Evolutionary conservation across 2,797 vertebrate species (phyloP), one percentile per base, ranked within the genome.

Genomic region (Psittacula derbiana): DNA sequence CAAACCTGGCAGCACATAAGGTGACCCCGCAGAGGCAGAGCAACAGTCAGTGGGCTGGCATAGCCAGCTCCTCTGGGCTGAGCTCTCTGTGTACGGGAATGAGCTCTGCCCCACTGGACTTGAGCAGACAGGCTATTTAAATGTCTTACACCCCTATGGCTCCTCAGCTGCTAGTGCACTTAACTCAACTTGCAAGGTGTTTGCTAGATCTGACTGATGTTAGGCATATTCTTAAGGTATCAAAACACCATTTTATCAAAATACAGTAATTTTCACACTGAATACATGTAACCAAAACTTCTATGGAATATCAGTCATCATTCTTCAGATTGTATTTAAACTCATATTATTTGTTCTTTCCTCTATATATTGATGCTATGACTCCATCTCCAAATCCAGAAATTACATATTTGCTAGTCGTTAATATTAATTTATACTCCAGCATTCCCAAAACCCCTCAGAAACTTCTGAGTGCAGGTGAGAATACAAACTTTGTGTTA

Each of bases 11-110:
- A 2, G 21, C 11, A 62, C n/a, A 33, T 73, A 49, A 69, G 31
- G 33, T 33, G 55, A 43, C 9, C 2, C 36, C 1, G 0, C 1
- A 0, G 50, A 52, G 27, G 31, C 33, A 60, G 40, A 43, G 18
- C 40, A 11, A 20, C 36, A 38, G 33, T 8, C 1, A 1, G 23
- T 44, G 36, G 33, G 20, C 27, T 52, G 49, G 20, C 27, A 33
- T 5, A 58, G 38, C 16, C 33, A 33, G 0, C 12, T 52, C 23
- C 61, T 58, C 61, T 2, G 2, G 47, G 30, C 21, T 69, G 33
- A 67, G 27, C 8, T 27, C 31, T 74, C 46, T 0, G 0, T 20
- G 6, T 21, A 18, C 33, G 64, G 31, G 83, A 79, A 64, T 1
- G 1, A 64, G 17, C 12, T 70, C 57, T 74, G 46, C 33, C 70